Evolutionary conservation across 2,888 invertebrate genomes (phyloP).

Genomic region (Nomada lathburiana): DNA sequence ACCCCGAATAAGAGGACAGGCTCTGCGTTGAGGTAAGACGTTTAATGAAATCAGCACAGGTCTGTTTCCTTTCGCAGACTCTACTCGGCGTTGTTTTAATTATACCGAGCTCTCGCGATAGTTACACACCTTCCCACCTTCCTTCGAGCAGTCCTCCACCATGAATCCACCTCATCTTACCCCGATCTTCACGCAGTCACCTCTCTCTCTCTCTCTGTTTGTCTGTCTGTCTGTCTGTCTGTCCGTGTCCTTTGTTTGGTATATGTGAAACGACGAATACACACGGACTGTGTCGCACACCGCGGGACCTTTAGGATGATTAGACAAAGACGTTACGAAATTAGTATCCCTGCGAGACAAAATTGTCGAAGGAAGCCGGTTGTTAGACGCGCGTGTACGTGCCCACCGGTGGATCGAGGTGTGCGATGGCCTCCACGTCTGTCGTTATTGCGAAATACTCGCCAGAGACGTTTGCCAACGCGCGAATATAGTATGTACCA

Average conservation of each 20-base stretch:
- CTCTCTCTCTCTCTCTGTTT: slow-evolving; percentile 40
- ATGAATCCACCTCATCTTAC: slow-evolving; percentile 17
- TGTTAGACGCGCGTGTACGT: slow-evolving; percentile 47
- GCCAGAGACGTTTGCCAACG: slow-evolving; percentile 58
- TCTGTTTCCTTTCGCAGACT: slow-evolving; percentile 73
- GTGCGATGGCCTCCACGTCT: slow-evolving; percentile 39
- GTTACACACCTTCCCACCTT: slow-evolving; percentile 67
- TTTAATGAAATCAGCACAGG: slow-evolving; percentile 75
- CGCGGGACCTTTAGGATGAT: slow-evolving; percentile 78
- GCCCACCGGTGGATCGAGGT: slow-evolving; percentile 17
- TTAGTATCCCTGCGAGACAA: slow-evolving; percentile 74
- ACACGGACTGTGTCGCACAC: slow-evolving; percentile 55
- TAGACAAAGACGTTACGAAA: slow-evolving; percentile 77
- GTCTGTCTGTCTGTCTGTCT: slow-evolving; percentile 33
- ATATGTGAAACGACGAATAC: slow-evolving; percentile 32
- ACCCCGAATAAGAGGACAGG: slow-evolving; percentile 60
- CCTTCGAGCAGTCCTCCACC: slow-evolving; percentile 40
- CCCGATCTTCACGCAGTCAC: slow-evolving; percentile 36
- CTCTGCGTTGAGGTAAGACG: slow-evolving; percentile 72
- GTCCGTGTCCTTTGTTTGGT: slow-evolving; percentile 52
- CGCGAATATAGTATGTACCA: slow-evolving; percentile 10
- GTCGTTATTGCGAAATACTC: slow-evolving; percentile 60
- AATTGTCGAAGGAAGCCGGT: slow-evolving; percentile 72
- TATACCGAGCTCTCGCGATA: slow-evolving; percentile 72
- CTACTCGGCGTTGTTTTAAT: slow-evolving; percentile 74